Conservation (phyloP, 2,888 invertebrate species). For the Hecatera dysodea region DNA sequence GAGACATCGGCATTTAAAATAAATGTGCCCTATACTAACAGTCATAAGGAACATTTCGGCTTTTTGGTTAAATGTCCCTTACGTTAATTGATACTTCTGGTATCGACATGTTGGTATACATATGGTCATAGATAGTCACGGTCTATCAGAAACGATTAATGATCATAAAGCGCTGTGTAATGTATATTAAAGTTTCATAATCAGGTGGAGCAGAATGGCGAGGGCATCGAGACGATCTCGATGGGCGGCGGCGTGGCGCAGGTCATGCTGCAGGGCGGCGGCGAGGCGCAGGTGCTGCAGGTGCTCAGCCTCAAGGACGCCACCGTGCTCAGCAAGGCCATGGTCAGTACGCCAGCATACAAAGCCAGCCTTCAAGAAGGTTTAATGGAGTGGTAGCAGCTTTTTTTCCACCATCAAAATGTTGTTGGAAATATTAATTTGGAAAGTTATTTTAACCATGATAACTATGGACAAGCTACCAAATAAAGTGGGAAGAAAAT, state of each 20-base stretch:
- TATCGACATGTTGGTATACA: too few relatives aligned
- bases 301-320: slow-evolving; percentile 97
- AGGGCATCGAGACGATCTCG: slow-evolving; percentile 94
- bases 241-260: slow-evolving; percentile 95
- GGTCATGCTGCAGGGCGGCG: slow-evolving; percentile 94
- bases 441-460: too few relatives aligned
- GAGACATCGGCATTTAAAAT: too few relatives aligned
- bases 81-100: too few relatives aligned
- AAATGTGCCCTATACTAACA: too few relatives aligned
- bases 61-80: too few relatives aligned
- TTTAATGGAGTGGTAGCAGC: background rate
- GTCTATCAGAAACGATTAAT: background rate
- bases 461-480: too few relatives aligned
- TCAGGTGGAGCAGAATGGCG: slow-evolving; percentile 95
- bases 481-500: too few relatives aligned
- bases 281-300: slow-evolving; percentile 95
- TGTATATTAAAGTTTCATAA: slow-evolving; percentile 32
- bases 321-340: slow-evolving; percentile 95
- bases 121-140: background rate
- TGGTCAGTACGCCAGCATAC: slow-evolving; percentile 84
- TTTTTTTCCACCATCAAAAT: too few relatives aligned
- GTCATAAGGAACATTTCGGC: too few relatives aligned
- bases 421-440: too few relatives aligned
- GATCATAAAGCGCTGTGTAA: slow-evolving; percentile 33
- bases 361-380: too few relatives aligned